These are phyloP conservation scores for Baronia brevicornis DNA, from an alignment of 2,888 invertebrate species.

Conservation along the genomic window DNA sequence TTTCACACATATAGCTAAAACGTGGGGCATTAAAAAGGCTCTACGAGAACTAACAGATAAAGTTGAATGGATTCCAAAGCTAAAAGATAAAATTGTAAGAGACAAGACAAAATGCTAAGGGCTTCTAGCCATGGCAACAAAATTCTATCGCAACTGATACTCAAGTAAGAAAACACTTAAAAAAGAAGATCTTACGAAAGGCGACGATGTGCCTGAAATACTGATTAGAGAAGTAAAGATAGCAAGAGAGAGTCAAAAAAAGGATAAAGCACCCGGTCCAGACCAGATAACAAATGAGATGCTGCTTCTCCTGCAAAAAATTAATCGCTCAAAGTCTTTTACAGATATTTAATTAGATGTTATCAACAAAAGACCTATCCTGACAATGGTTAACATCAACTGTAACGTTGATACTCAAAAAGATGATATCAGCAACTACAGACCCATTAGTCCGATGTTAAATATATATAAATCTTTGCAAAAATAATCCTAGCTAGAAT, in stretches of 20 bases:
- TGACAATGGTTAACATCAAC: constrained; percentile 13
- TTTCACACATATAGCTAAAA: constrained; percentile 8
- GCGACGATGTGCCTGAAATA: constrained; percentile 2
- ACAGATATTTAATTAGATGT: constrained; percentile 12
- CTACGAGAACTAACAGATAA: constrained; percentile 6
- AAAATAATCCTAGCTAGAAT: too few relatives aligned
- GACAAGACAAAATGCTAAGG: constrained; percentile 12
- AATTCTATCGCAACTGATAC: constrained; percentile 9
- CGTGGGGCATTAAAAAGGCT: constrained; percentile 15
- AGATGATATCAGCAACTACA: too few relatives aligned
- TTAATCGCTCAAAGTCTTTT: constrained; percentile 4
- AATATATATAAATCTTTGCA: constrained; percentile 8
- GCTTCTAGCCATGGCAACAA: constrained; percentile 10
- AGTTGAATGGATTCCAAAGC: constrained; percentile 13
- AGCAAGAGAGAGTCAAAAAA: constrained; percentile 11
- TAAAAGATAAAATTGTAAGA: constrained; percentile 6
- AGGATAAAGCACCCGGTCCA: constrained; percentile 11
- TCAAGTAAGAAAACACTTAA: constrained; percentile 3
- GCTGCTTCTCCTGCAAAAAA: constrained; percentile 4
- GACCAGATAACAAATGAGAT: too few relatives aligned
- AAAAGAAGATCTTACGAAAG: constrained; percentile 1
- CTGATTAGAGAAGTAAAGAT: constrained; percentile 7
- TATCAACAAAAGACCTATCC: constrained; percentile 8
- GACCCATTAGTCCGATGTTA: constrained; percentile 8
- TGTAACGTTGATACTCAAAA: constrained; percentile 13